These are phyloP conservation scores for Tichodroma muraria DNA, from an alignment of 2,113 vertebrate species.

Conservation along the genomic window DNA sequence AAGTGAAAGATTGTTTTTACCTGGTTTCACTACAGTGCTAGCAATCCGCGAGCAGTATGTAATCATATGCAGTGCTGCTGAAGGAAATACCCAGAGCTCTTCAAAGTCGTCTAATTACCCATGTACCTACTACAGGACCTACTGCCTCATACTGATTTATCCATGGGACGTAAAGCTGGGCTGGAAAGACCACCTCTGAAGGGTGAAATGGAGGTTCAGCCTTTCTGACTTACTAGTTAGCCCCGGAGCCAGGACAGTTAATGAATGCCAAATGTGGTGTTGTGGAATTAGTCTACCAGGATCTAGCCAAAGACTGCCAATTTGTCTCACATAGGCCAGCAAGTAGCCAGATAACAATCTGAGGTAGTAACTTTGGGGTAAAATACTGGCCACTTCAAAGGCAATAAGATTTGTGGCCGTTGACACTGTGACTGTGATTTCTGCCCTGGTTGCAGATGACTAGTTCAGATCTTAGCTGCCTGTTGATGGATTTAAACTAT, in stretches of 20 bases:
- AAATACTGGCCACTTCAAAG: slow-evolving; percentile 53
- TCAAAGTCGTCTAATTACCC: slow-evolving; percentile 17
- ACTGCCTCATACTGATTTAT: slow-evolving; percentile 6
- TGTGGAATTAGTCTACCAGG: slow-evolving; percentile 53
- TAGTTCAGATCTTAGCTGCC: slow-evolving; percentile 42
- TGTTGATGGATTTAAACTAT: slow-evolving; percentile 44
- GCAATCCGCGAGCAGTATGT: not conserved
- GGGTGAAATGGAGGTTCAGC: slow-evolving; percentile 46
- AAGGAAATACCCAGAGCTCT: not conserved
- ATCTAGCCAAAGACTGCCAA: slow-evolving; percentile 44
- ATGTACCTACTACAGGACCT: not conserved
- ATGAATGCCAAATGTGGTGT: slow-evolving; percentile 63
- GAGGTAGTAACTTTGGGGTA: slow-evolving; percentile 50
- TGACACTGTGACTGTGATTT: slow-evolving; percentile 51
- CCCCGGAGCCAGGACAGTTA: slow-evolving; percentile 40
- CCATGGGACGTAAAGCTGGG: not conserved
- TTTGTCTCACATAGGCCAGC: slow-evolving; percentile 43
- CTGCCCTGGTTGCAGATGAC: slow-evolving; percentile 26
- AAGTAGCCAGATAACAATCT: slow-evolving; percentile 50
- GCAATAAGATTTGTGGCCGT: slow-evolving; percentile 21
- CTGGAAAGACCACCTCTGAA: slow-evolving; percentile 48
- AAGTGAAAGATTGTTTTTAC: not conserved
- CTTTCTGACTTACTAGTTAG: slow-evolving; percentile 12
- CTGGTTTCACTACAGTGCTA: not conserved
- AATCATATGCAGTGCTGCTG: not conserved